Percentiles rank a stretch among this genome's conserved stretches.
These are phyloP conservation scores for Sminthurides bifidus DNA, from an alignment of 1,140 invertebrate genomes.

Conservation along the genomic window DNA sequence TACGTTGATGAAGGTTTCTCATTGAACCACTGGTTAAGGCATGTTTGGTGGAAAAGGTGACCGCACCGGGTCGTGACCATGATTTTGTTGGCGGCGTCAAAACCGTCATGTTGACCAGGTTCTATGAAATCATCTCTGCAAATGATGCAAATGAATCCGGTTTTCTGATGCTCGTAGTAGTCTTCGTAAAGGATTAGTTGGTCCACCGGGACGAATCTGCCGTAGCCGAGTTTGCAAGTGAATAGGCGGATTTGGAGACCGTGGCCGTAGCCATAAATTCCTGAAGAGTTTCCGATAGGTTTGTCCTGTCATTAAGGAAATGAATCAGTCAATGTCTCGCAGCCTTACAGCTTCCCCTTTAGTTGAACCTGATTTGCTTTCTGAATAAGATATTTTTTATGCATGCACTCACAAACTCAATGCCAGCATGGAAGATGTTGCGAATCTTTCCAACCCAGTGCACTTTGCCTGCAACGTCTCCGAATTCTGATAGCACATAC, in stretches of 20 bases:
- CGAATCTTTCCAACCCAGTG: conserved; percentile 22
- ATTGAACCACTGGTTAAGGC: conserved; percentile 20
- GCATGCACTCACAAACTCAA: conserved; percentile 20
- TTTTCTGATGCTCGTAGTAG: conserved; percentile 15
- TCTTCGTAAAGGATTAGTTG: conserved; percentile 18
- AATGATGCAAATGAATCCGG: conserved; percentile 25
- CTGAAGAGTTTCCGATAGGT: conserved; percentile 21
- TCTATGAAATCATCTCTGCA: conserved; percentile 26
- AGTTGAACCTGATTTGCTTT: too few relatives aligned
- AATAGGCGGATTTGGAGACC: conserved; percentile 16
- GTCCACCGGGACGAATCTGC: conserved; percentile 16
- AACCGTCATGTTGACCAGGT: neutral
- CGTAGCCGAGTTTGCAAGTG: conserved; percentile 22
- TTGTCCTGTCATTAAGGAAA: conserved; percentile 11
- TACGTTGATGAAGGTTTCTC: conserved; percentile 5
- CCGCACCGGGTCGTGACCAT: conserved; percentile 25
- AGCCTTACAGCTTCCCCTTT: neutral
- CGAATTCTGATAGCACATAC: conserved; percentile 18
- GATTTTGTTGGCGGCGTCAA: neutral
- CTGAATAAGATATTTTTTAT: too few relatives aligned
- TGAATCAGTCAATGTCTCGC: neutral
- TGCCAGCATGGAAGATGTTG: conserved; percentile 15
- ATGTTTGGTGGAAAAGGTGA: conserved; percentile 18
- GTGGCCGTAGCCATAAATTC: conserved; percentile 22
- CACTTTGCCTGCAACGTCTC: conserved; percentile 12